Conservation (phyloP, 2,797 vertebrate species). For the Aselliscus stoliczkanus region DNA sequence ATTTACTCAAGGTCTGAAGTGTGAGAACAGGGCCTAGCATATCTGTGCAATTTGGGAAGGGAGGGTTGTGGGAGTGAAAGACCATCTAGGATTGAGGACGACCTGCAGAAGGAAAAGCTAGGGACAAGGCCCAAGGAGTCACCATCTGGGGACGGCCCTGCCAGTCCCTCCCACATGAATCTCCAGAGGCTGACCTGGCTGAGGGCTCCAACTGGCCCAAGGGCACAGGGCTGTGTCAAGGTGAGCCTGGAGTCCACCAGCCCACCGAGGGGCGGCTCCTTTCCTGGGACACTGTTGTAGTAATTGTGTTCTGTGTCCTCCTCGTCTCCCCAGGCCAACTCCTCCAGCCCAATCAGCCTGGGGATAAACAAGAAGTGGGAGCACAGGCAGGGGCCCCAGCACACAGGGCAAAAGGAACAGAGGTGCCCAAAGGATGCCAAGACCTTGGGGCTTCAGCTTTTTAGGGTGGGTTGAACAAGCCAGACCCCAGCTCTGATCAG, state of each 20-base stretch:
- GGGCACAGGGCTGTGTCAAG: slow-evolving; percentile 82
- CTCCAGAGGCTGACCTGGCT: slow-evolving; percentile 82
- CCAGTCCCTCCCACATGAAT: not conserved
- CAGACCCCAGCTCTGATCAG: not conserved
- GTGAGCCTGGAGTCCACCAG: slow-evolving; percentile 92
- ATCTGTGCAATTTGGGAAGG: not conserved
- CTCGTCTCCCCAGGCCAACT: slow-evolving; percentile 89
- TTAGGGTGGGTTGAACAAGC: rapidly evolving
- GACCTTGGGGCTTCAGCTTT: not conserved
- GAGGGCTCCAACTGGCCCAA: slow-evolving; percentile 19
- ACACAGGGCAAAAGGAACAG: not conserved
- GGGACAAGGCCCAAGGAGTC: not conserved
- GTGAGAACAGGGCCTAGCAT: not conserved
- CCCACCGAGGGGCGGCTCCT: slow-evolving; percentile 93
- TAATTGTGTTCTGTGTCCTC: slow-evolving; percentile 90
- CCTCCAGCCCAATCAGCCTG: slow-evolving; percentile 86
- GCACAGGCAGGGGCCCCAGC: not conserved
- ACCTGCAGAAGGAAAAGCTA: too few species aligned
- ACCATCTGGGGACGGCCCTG: not conserved
- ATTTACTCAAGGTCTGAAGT: not conserved
- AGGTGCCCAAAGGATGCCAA: rapidly evolving
- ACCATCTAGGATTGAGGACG: not conserved
- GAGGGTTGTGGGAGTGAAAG: not conserved
- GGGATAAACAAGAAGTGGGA: not conserved
- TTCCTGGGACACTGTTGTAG: slow-evolving; percentile 98